Evolutionary conservation across 2,797 vertebrate genomes (phyloP).

Genomic region (Myiothlypis chrysogaster): DNA sequence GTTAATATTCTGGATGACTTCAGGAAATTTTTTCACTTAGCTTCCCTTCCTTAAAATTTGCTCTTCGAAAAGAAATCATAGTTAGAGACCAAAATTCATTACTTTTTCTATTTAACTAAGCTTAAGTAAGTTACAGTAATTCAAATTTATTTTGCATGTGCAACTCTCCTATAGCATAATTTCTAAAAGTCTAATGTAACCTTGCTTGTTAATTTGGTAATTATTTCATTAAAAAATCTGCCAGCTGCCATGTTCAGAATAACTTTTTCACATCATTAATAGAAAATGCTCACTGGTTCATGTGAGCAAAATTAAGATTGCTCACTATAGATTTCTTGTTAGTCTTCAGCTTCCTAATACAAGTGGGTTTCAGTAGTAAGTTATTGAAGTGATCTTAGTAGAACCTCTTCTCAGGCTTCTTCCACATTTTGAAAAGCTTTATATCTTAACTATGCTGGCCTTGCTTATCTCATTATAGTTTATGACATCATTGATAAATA

Average conservation of each 20-base stretch:
- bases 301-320: neutral
- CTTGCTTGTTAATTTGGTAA: neutral
- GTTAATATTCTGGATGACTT: neutral
- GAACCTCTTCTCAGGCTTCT: neutral
- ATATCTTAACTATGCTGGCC: neutral
- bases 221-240: neutral
- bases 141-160: neutral
- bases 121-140: neutral
- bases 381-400: neutral
- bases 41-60: neutral
- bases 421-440: neutral
- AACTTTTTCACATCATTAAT: neutral
- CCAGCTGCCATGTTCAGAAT: neutral
- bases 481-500: neutral
- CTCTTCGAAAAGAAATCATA: neutral
- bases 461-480: neutral
- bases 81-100: neutral
- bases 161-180: neutral
- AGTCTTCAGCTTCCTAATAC: neutral
- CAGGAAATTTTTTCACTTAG: neutral
- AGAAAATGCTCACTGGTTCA: neutral
- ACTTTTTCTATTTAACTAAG: neutral
- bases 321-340: neutral
- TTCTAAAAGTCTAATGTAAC: neutral
- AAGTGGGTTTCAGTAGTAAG: neutral